Evolutionary conservation across 2,113 vertebrate genomes (phyloP).

Genomic region (Delphinapterus leucas): DNA sequence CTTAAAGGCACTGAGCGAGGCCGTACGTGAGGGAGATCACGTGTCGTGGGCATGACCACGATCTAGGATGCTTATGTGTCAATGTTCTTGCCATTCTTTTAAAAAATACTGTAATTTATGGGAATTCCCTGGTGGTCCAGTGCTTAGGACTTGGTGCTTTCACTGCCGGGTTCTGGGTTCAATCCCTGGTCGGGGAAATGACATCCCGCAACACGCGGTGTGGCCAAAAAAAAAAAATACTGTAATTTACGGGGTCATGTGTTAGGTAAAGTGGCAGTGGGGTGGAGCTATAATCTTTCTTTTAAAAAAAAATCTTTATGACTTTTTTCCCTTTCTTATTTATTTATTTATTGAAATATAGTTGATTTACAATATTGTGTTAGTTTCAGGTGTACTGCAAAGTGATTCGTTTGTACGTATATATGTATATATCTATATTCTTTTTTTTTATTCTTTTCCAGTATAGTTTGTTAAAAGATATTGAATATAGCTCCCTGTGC

Average conservation of each 20-base stretch:
- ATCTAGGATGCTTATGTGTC: neutral
- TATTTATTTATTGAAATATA: neutral
- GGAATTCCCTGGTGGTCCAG: neutral
- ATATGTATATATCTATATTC: neutral
- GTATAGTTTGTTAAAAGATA: neutral
- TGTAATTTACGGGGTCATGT: neutral
- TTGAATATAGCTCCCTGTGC: neutral
- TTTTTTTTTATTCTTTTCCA: neutral
- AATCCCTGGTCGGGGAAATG: neutral
- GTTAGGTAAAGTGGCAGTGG: neutral
- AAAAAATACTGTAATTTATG: neutral
- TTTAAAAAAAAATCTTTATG: neutral
- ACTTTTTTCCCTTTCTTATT: neutral
- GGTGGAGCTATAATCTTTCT: neutral
- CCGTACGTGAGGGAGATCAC: no score
- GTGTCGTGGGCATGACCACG: fast-evolving
- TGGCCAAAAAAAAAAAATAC: neutral
- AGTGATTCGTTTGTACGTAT: neutral
- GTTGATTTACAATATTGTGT: neutral
- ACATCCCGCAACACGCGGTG: neutral
- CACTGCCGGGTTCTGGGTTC: neutral
- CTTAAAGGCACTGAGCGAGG: neutral
- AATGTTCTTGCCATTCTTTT: neutral
- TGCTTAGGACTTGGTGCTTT: neutral
- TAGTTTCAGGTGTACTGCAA: neutral